Evolutionary conservation across 2,797 vertebrate species (phyloP), one percentile per base, ranked within the genome.

Genomic region (Mionectes olivaceus): DNA sequence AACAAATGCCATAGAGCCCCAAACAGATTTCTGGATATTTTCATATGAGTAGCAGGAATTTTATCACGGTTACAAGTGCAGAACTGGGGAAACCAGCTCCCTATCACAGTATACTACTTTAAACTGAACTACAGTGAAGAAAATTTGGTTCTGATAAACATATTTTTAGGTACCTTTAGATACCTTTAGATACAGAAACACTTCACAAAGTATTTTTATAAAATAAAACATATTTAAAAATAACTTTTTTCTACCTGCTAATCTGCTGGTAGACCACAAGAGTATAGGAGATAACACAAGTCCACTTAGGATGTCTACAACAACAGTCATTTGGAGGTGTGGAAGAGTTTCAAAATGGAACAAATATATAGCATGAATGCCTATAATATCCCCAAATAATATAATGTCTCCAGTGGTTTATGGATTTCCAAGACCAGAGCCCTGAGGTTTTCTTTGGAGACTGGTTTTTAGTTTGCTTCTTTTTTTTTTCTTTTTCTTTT

Each of bases 351-450:
- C 16, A 39, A 78, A 92, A 57, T 5, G 8, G 27, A 80, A 7
- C 7, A 93, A 71, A 12, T 13, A 32, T 10, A 23, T 19, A 53
- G 21, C 23, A 47, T 1, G 1, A 19, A 55, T 0, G 0, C 2
- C 33, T 56, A 35, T 15, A 60, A 64, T 7, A 50, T 4, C 7
- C 17, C n/a, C 28, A 41, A 15, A 41, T 15, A 41, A 41, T 41
- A 41, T 41, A 41, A 41, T 11, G 5, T 14, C 47, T 81, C 19
- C 16, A 71, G 33, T 0, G 33, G 21, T 16, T 50, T 28, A 10
- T 37, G 9, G 14, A 52, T 41, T 78, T 37, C 57, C 5, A 27
- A 68, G 11, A 47, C 22, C 4, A 1, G 46, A 77, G 12, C 4
- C 7, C 19, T 61, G 14, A 39, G 8, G 24, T 30, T 61, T 80